Percentiles rank a stretch among this genome's conserved stretches.
Evolutionary conservation across 1,140 invertebrate species (phyloP).

Genomic region (Chrysomallon squamiferum): DNA sequence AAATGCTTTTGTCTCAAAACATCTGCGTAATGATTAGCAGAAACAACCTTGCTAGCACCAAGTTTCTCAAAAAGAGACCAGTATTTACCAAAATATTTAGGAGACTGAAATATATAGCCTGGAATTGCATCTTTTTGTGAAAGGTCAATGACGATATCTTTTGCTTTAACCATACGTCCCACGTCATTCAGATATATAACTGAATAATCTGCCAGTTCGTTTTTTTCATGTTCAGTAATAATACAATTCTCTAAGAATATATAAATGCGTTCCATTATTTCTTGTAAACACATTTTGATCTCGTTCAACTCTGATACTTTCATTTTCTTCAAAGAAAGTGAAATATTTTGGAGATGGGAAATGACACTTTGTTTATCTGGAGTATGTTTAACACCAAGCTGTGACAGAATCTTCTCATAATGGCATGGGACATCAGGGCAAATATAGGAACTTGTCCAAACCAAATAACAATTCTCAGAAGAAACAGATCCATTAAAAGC

Average conservation of each 20-base stretch:
- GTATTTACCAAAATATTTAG: conserved; percentile 29
- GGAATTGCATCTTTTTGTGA: conserved; percentile 29
- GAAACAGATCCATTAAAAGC: too few species aligned
- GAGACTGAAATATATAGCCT: conserved; percentile 29
- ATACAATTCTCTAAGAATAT: conserved; percentile 2
- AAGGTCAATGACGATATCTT: conserved; percentile 29
- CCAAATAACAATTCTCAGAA: too few species aligned
- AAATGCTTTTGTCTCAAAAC: conserved; percentile 20
- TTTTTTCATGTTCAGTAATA: neutral
- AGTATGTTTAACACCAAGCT: too few species aligned
- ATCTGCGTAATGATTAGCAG: conserved; percentile 25
- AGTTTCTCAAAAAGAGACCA: conserved; percentile 34
- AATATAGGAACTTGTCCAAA: too few species aligned
- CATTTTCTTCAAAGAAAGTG: too few species aligned
- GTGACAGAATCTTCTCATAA: too few species aligned
- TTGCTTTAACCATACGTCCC: conserved; percentile 33
- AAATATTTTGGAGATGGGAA: too few species aligned
- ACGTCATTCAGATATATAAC: conserved; percentile 18
- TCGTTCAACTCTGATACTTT: neutral
- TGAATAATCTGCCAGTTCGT: conserved; percentile 5
- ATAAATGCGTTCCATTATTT: conserved; percentile 23
- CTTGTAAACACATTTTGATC: too few species aligned
- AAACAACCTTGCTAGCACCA: conserved; percentile 24
- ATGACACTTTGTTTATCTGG: too few species aligned
- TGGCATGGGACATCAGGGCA: too few species aligned